Conservation (phyloP, 2,113 vertebrate species). For the Triplophysa dalaica region DNA sequence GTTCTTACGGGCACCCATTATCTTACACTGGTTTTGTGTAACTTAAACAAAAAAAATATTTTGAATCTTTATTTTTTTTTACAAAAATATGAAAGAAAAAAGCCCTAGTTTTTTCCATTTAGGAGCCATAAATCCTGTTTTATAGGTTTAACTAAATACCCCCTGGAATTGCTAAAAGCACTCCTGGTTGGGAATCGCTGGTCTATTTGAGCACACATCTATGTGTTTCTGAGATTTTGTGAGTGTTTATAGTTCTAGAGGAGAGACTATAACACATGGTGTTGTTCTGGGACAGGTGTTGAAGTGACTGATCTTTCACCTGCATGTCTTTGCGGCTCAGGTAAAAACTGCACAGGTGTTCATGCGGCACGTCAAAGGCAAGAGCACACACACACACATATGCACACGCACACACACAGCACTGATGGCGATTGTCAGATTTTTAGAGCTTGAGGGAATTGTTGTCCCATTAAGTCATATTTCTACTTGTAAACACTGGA, state of each 20-base stretch:
- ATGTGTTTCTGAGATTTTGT: slow-evolving; percentile 28
- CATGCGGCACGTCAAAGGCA: slow-evolving; percentile 20
- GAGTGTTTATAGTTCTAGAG: slow-evolving; percentile 40
- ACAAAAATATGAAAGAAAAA: too few relatives aligned
- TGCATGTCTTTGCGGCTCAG: slow-evolving; percentile 48
- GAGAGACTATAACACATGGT: slow-evolving; percentile 29
- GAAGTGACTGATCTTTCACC: slow-evolving; percentile 56
- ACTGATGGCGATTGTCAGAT: neutral
- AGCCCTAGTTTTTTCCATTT: too few relatives aligned
- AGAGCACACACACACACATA: slow-evolving; percentile 10
- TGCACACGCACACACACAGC: slow-evolving; percentile 2
- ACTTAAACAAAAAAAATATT: too few relatives aligned
- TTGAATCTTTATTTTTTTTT: too few relatives aligned
- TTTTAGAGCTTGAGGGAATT: neutral
- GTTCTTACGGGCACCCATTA: too few relatives aligned
- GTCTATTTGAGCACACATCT: slow-evolving; percentile 16
- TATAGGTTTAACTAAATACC: neutral
- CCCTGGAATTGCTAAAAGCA: too few relatives aligned
- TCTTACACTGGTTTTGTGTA: too few relatives aligned
- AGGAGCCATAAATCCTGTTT: too few relatives aligned
- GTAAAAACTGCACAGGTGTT: slow-evolving; percentile 52
- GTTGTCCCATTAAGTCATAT: neutral
- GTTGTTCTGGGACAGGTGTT: slow-evolving; percentile 49
- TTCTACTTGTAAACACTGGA: neutral
- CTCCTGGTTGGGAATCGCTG: too few relatives aligned